Base-by-base conservation (phyloP, 2,888 invertebrate genomes). In the Pterostichus madidus region DNA sequence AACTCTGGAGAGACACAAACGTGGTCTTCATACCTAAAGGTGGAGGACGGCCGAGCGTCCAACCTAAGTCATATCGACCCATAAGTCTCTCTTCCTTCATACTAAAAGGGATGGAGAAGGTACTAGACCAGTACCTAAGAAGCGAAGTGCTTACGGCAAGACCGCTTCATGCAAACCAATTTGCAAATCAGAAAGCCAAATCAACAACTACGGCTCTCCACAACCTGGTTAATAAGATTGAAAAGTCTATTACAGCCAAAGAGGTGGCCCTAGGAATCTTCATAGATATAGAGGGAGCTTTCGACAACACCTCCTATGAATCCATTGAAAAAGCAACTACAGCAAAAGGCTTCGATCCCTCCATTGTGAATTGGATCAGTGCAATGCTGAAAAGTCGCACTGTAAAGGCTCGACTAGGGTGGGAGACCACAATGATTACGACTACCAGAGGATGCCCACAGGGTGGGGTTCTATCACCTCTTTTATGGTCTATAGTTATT, bases 381-480 rank as follows among this genome's bases (percentile, higher is more conserved):
- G 3, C 5, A 4, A 46, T 46, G 46, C 46, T 46, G 2, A 10
- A 2, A n/a, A 8, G 46, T 3, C 5, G 46, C 5, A 46, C 4
- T 6, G n/a, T 8, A 3, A 10, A 46, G 11, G 8, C n/a, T n/a
- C n/a, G 46, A 8, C 2, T 6, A 4, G 5, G 3, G 35, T 5
- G 6, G 4, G 35, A 35, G 6, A 35, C 35, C 35, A 35, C 35
- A 35, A 3, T 35, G 35, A 35, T 5, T 3, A 10, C 7, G 6
- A 80, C 75, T 7, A 81, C 15, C 10, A 80, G 64, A 79, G 87
- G 87, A 5, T 88, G 87, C 80, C 86, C 86, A 8, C 87, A 88
- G 83, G 87, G 87, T 0, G 87, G 86, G 5, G 87, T 87, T 2
- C 84, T 87, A 0, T 87, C 86, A 1, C 87, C 87, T 0, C 84